These are phyloP conservation scores for Amazona vittata DNA, from an alignment of 2,113 vertebrate genomes.

Conservation along the genomic window DNA sequence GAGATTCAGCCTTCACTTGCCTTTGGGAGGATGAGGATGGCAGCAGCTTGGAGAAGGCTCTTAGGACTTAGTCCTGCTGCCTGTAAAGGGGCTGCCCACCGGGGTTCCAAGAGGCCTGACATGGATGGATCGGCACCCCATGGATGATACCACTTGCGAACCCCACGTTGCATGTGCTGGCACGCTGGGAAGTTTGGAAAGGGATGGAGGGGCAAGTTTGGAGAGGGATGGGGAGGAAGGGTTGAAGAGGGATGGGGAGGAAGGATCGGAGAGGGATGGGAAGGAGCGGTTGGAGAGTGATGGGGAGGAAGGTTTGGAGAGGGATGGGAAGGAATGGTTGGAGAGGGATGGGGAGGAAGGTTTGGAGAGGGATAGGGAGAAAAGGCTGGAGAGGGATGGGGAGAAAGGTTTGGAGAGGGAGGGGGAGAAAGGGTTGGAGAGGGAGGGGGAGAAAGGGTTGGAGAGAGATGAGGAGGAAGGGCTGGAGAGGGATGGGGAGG, in stretches of 20 bases:
- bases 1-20: fast-evolving
- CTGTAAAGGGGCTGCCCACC: neutral
- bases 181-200: neutral
- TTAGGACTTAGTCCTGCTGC: neutral
- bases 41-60: fast-evolving
- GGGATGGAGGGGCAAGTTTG: neutral
- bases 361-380: neutral
- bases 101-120: fast-evolving
- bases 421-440: no score
- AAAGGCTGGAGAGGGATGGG: neutral
- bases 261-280: no score
- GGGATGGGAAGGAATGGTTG: no score
- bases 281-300: no score
- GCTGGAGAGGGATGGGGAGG: no score
- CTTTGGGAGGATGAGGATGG: neutral
- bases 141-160: fast-evolving
- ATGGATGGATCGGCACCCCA: fast-evolving
- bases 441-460: no score
- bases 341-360: neutral
- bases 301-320: no score
- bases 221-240: neutral
- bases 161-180: fast-evolving
- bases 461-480: no score
- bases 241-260: no score
- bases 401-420: no score